Evolutionary conservation across 64 coral and sea anemone species (phyloP), one percentile per base, ranked within the genome.

Genomic region (Anthopleura sola): DNA sequence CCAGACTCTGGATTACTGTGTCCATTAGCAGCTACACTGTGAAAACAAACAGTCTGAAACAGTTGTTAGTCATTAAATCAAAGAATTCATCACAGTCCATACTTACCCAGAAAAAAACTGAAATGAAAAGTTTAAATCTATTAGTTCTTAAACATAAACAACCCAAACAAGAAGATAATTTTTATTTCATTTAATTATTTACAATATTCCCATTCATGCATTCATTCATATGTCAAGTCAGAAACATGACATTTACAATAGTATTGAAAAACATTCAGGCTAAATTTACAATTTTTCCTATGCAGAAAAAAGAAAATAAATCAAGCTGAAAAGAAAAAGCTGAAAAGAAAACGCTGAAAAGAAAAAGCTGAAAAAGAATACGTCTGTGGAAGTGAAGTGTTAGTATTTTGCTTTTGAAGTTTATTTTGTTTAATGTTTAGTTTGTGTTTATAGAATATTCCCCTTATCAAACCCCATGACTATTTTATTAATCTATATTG

Each of bases 271-370:
- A 6, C n/a, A 12, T 14, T n/a, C n/a, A 71, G 6, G 66, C 66
- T 71, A 71, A 29, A 31, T 71, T 71, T 71, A 71, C 66, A 71
- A 71, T 71, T 33, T 71, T 71, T 71, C 66, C 24, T 24, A 7
- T 24, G 3, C 14, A 3, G 13, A 19, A 56, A 2, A 56, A 55
- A 55, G 20, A 56, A 1, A 56, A 56, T 0, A 8, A 62, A 62
- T n/a, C 0, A 10, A 32, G 26, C 28, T 32, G 66, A 31, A 71
- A 71, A 71, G 24, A 0, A n/a, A 66, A 66, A 66, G n/a, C 60
- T 66, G 60, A 66, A 66, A 66, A 66, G n/a, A n/a, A n/a, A n/a
- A n/a, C n/a, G n/a, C n/a, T n/a, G n/a, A n/a, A n/a, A n/a, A n/a
- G n/a, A 29, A 36, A 34, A 13, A 32, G 26, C 31, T 18, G 31